phyloP scores from a whole-genome alignment of 2,888 invertebrate genomes.

The Lithophane leautieri region DNA sequence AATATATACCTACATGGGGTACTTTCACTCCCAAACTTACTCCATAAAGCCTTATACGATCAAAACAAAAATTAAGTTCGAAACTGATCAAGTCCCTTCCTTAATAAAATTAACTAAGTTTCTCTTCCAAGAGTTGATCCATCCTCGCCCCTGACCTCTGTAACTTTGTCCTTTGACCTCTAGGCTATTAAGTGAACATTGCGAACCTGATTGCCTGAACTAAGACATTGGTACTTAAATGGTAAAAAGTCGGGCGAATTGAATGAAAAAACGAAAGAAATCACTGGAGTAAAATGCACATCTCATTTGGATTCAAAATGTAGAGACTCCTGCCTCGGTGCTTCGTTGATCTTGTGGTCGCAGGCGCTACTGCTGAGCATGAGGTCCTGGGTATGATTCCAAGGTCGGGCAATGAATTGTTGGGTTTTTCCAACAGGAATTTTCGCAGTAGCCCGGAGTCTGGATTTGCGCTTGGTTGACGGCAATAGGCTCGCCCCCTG shows the following conservation, averaged over 20 bases:
- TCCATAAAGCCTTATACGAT: neutral
- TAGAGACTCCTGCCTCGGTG: neutral
- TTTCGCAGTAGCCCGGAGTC: too few relatives aligned
- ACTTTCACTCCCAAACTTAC: neutral
- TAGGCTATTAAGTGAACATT: slow-evolving; percentile 40
- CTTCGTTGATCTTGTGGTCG: neutral
- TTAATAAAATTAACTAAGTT: slow-evolving; percentile 46
- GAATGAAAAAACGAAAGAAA: neutral
- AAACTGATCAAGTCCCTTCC: slow-evolving; percentile 29
- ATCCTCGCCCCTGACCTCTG: slow-evolving; percentile 30
- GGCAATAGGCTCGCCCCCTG: neutral
- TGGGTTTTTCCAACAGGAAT: neutral
- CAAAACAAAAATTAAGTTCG: slow-evolving; percentile 21
- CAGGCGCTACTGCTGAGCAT: neutral
- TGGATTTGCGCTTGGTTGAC: neutral
- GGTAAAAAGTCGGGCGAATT: neutral
- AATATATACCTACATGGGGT: neutral
- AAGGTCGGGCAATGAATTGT: neutral
- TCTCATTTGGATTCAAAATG: neutral
- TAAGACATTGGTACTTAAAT: slow-evolving; percentile 27
- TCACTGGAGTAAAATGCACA: neutral
- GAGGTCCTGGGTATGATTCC: too few relatives aligned
- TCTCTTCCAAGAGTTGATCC: slow-evolving; percentile 3
- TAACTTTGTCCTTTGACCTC: slow-evolving; percentile 24
- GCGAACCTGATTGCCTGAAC: slow-evolving; percentile 44